Evolutionary conservation across 2,113 vertebrate species (phyloP).

Genomic region (Smithornis capensis): DNA sequence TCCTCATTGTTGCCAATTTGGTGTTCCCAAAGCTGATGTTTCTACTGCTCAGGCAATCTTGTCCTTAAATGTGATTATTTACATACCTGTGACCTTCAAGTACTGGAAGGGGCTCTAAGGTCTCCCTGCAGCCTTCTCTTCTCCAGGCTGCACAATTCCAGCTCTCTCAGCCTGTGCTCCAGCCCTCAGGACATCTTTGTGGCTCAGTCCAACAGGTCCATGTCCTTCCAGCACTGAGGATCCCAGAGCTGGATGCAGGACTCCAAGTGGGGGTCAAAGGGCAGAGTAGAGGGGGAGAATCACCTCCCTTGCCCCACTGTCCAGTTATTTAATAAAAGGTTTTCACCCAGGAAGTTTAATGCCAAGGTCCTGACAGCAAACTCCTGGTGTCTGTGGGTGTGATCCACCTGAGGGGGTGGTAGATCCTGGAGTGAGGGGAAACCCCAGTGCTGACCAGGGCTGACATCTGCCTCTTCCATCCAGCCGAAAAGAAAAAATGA

Average conservation of each 20-base stretch:
- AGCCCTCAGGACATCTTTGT: background rate
- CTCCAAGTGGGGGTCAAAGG: background rate
- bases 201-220: background rate
- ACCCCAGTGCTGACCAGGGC: background rate
- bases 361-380: too few relatives aligned
- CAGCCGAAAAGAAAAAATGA: background rate
- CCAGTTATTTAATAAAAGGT: background rate
- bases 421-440: fast-evolving
- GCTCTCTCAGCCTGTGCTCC: background rate
- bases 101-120: background rate
- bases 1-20: background rate
- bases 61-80: background rate
- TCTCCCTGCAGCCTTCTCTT: background rate
- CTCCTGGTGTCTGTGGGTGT: fast-evolving
- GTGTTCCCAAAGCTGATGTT: background rate
- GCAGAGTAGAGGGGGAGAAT: background rate
- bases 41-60: background rate
- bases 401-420: fast-evolving
- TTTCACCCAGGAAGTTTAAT: background rate
- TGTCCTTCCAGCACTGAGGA: too few relatives aligned
- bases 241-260: background rate
- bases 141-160: background rate
- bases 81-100: background rate
- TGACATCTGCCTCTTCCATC: background rate
- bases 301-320: fast-evolving